Evolutionary conservation across 53 echinoderm and acorn worm genomes (phyloP), one percentile per base, ranked within the genome.

Genomic region (Pentamera pediparva): DNA sequence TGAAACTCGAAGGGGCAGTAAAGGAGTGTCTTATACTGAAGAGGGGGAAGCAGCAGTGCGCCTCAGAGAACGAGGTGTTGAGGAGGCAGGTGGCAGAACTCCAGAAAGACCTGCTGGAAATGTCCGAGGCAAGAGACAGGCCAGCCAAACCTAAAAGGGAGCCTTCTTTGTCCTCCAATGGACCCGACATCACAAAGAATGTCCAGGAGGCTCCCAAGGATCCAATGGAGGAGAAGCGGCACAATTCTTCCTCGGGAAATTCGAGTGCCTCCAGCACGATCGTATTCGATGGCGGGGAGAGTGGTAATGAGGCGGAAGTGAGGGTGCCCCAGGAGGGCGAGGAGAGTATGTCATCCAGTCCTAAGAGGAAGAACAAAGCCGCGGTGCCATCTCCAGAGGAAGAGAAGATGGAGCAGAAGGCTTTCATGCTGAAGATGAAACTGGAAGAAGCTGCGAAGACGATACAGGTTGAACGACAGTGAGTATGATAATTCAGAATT

Each of bases 391-490:
- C 92, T 10, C 89, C 93, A 5, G 78, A 83, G 6, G 87, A 86
- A 27, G 89, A 90, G 60, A 80, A 83, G 38, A 65, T 62, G 24
- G 84, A 78, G 33, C 93, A 93, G 79, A 86, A 83, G 75, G 86
- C 81, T 56, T 74, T 89, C 48, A 89, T 90, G 89, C 76, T 93
- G 32, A 81, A 93, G 61, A 80, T 93, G 87, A 86, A 84, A 59
- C 64, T 93, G 27, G 93, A 93, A 70, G 93, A 93, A 67, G 86
- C 93, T 6, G 63, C 89, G 35, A 90, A 93, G 81, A 90, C 89
- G 7, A 61, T 93, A 25, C 93, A 93, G 30, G 81, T 89, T 24
- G 93, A 93, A 61, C 60, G 93, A 40, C 84, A 89, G 93, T 93
- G 79, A 93, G 93, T 93, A 65, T 6, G n/a, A n/a, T n/a, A n/a